These are phyloP conservation scores for Ricordea florida DNA, from an alignment of 92 coral and sea anemone genomes.

Conservation along the genomic window DNA sequence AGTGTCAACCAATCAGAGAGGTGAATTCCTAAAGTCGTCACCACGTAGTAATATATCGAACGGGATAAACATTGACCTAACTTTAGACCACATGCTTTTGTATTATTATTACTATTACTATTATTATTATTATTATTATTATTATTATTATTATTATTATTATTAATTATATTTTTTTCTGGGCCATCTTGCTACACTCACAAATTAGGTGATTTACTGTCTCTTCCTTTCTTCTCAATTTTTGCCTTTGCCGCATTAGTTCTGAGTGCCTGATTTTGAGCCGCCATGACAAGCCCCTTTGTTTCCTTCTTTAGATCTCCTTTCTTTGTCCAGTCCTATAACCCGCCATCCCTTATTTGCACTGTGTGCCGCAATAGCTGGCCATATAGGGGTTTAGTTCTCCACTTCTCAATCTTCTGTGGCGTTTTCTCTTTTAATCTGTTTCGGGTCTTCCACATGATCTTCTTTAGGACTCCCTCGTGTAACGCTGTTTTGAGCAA, in stretches of 20 bases:
- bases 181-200: slow-evolving; percentile 44
- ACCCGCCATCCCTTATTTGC: slow-evolving; percentile 17
- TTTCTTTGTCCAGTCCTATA: slow-evolving; percentile 41
- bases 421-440: slow-evolving; percentile 15
- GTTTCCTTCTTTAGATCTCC: slow-evolving; percentile 34
- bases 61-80: too few species aligned
- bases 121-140: too few species aligned
- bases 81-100: too few species aligned
- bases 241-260: slow-evolving; percentile 32
- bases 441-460: slow-evolving; percentile 6
- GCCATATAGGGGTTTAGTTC: slow-evolving; percentile 25
- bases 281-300: slow-evolving; percentile 26
- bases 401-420: slow-evolving; percentile 21
- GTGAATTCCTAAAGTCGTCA: too few species aligned
- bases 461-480: slow-evolving; percentile 23
- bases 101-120: too few species aligned
- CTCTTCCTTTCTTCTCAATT: slow-evolving; percentile 25
- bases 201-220: slow-evolving; percentile 43
- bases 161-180: too few species aligned
- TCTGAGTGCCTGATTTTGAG: slow-evolving; percentile 41
- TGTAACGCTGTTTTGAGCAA: slow-evolving; percentile 8
- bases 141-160: too few species aligned
- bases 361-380: slow-evolving; percentile 28
- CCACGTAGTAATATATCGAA: too few species aligned
- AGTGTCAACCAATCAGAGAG: too few species aligned